Evolutionary conservation across 2,113 vertebrate species (phyloP), one percentile per base, ranked within the genome.

Genomic region (Heloderma charlesbogerti): DNA sequence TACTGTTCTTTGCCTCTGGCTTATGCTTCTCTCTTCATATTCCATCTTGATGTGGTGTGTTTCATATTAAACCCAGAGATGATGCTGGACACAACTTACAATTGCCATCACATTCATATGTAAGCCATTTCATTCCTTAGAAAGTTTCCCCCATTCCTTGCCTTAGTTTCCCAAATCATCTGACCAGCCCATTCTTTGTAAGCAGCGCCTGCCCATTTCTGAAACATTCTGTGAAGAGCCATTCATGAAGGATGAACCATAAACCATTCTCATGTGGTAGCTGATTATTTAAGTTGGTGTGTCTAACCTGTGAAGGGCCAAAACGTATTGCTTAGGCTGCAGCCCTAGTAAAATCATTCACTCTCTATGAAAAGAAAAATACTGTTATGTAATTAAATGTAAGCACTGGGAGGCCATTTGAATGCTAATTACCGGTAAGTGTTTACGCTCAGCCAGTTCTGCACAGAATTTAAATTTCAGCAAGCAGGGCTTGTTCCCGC

Each of bases 381-480:
- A n/a, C 40, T 54, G 48, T 27, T 34, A 15, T 91, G 81, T 88
- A 88, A 78, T 88, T 72, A 77, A 0, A 69, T 7, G 0, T 8
- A 10, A 9, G 34, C 85, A 54, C 51, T 2, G 0, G 1, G 51
- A 85, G 37, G 29, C 80, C 72, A 48, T 78, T 77, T 84, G 80
- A 84, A 91, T 91, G 81, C 72, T 83, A 88, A 91, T 88, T 66
- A 51, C 80, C 57, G 77, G 71, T 80, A 81, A 51, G 16, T 60
- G n/a, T 80, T 74, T 54, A 75, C 89, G 77, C 79, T 81, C 43
- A 86, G 0, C 29, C 88, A 86, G 51, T 80, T 57, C 51, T 1
- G 5, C 22, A 82, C 18, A 75, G 10, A 86, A 90, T 51, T 48
- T 54, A 43, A 27, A 75, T n/a, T 37, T 40, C 43, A 69, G 72